Conservation (phyloP, 2,113 vertebrate genomes). For the Orthonyx spaldingii region DNA sequence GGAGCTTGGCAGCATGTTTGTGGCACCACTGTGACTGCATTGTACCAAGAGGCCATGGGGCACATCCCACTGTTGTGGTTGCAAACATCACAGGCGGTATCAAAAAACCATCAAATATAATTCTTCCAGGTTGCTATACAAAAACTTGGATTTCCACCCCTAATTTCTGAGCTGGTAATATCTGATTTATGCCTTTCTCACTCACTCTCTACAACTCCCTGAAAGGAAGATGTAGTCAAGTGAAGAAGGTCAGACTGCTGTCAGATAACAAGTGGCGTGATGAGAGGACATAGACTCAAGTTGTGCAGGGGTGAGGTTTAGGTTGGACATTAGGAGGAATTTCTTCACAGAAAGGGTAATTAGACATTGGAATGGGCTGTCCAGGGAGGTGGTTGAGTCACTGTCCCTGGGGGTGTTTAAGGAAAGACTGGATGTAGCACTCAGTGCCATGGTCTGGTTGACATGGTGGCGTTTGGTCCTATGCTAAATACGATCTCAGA, state of each 20-base stretch:
- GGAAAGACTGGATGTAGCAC: accelerated
- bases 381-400: background rate
- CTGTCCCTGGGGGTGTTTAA: background rate
- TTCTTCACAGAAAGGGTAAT: background rate
- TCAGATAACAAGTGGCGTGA: background rate
- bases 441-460: background rate
- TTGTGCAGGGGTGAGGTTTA: background rate
- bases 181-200: background rate
- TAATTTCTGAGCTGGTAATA: background rate
- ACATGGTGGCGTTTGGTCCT: background rate
- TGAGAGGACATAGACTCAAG: background rate
- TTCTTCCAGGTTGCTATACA: background rate
- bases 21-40: background rate
- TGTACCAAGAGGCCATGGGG: background rate
- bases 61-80: background rate
- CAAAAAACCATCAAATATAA: background rate
- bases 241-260: background rate
- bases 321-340: background rate
- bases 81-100: background rate
- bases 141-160: background rate
- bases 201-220: background rate
- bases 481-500: background rate
- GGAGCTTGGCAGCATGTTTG: accelerated
- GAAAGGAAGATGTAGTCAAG: background rate
- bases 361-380: background rate